phyloP scores from a whole-genome alignment of 2,797 vertebrate species.

The Trachops cirrhosus region DNA sequence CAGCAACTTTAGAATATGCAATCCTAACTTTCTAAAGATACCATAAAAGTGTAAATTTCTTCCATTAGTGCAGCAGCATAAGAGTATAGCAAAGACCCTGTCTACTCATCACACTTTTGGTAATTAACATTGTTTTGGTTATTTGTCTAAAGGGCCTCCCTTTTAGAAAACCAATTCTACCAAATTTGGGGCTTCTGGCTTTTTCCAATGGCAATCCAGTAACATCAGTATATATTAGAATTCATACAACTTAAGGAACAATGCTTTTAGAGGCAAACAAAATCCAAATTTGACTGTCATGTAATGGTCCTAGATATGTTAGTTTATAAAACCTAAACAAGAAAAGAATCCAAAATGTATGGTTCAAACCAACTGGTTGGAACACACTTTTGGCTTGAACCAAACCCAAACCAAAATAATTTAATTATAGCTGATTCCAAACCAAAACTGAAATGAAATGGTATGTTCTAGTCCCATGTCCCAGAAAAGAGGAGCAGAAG shows the following conservation, averaged over 20 bases:
- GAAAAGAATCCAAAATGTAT: neutral
- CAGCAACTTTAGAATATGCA: neutral
- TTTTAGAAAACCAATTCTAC: neutral
- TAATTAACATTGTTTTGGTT: neutral
- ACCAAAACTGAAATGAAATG: conserved; percentile 31
- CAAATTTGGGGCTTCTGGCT: neutral
- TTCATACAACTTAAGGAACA: neutral
- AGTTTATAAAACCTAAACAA: neutral
- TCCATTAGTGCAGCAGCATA: neutral
- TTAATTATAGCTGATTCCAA: neutral
- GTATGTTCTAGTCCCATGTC: neutral
- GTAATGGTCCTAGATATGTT: neutral
- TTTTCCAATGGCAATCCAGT: neutral
- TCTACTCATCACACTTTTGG: neutral
- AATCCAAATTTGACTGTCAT: neutral
- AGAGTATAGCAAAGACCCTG: neutral
- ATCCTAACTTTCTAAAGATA: neutral
- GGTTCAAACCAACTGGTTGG: neutral
- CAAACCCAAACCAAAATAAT: conserved; percentile 20
- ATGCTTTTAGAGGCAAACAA: neutral
- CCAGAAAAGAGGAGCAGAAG: neutral
- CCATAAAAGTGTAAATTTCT: neutral
- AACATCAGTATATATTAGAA: neutral
- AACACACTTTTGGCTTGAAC: neutral
- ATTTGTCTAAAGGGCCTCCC: neutral